Base-by-base conservation (phyloP, 2,113 vertebrate species). In the Elgaria multicarinata region DNA sequence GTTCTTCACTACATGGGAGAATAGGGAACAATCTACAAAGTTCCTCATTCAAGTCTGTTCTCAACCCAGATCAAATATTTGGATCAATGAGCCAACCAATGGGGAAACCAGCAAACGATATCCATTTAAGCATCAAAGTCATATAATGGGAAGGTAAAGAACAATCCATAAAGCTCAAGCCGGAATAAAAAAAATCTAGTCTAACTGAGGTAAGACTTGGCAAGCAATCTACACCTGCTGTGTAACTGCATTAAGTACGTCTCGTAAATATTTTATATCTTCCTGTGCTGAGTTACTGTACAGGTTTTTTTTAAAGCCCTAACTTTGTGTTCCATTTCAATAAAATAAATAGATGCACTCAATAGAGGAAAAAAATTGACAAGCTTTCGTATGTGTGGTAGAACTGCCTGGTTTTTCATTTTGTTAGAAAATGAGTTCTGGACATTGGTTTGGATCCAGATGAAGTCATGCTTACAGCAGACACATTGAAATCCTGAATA, bases 181-280 rank as follows among this genome's bases (percentile, higher is more conserved):
- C 78, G 58, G 92, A 92, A 90, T 42, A 92, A 92, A 89, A 92
- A 89, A 85, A 93, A 92, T 89, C 3, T 13, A 12, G 1, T 79
- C 67, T 62, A 87, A 44, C 33, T 88, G 87, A 90, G 50, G 69
- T 85, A 87, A 88, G 88, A 89, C 31, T 90, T 88, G 2, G 55
- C 91, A 88, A 89, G 62, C 88, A 92, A 87, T 58, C 53, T 62
- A 3, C 28, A 80, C 75, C 76, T 90, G 83, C 64, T 81, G 39
- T 76, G 55, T 1, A 2, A 7, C 39, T 82, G 72, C 80, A 86
- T 91, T 93, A 77, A 75, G 53, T 92, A 87, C 83, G 67, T 24
- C 26, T 91, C 69, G 72, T 92, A 72, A 93, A 94, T 89, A 89
- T 89, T 93, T 95, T 75, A 92, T 77, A 83, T 64, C 62, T 85